Evolutionary conservation across 1,140 invertebrate genomes (phyloP), one percentile per base, ranked within the genome.

Genomic region (Mizuhopecten yessoensis): DNA sequence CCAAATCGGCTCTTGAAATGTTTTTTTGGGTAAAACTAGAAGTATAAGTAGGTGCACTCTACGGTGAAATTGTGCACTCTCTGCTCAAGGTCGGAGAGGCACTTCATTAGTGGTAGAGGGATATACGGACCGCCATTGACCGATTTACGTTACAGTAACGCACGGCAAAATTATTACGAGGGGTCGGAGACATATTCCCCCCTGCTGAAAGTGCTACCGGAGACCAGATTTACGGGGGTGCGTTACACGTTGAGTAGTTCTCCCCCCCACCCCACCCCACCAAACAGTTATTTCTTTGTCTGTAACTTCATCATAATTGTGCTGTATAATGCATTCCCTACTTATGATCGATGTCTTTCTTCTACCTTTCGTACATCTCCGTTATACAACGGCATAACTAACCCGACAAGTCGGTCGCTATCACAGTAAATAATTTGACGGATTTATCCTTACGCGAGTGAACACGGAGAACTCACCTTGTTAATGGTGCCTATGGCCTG

Each of bases 311-410:
- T 29, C n/a, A 11, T 75, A 29, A 75, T 75, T 75, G 5, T 75
- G 57, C n/a, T 75, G 57, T 75, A 75, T 75, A 29, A 75, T 75
- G 57, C 57, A 75, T 75, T 75, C 57, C n/a, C 17, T 20, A 29
- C n/a, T 29, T 29, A 75, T 75, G 57, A 75, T 75, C 57, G 57
- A 75, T 75, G 57, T 29, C 57, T 29, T 75, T 75, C 57, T 75
- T 75, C 57, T 75, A 29, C 57, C n/a, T 75, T n/a, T 75, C 2
- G 1, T 29, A 75, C 36, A 39, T 39, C 36, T 39, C 36, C 5
- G 36, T n/a, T n/a, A n/a, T n/a, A n/a, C 45, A 49, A 49, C 45
- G 45, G 36, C n/a, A 75, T 29, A 75, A 75, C 57, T 75, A 75
- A 75, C 57, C 57, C 23, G 3, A 75, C 23, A 0, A 29, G 29